These are phyloP conservation scores for Diprion similis DNA, from an alignment of 1,140 invertebrate species.

Conservation along the genomic window DNA sequence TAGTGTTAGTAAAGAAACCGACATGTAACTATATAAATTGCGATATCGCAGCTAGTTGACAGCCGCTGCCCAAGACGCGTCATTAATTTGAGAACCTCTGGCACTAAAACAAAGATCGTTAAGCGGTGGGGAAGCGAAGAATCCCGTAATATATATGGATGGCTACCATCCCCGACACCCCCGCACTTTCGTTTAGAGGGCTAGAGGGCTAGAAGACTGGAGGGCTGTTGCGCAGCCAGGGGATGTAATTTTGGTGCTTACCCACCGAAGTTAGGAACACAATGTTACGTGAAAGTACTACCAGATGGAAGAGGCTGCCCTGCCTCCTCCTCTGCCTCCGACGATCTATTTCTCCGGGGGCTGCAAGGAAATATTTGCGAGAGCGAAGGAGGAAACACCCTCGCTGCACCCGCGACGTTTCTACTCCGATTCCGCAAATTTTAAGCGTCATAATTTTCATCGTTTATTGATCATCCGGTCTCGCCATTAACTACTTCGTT, in stretches of 20 bases:
- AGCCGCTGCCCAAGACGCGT: constrained; percentile 15
- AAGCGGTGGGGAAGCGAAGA: constrained; percentile 46
- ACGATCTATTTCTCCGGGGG: not conserved
- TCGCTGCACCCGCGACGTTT: not conserved
- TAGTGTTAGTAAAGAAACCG: too few species aligned
- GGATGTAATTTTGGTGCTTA: constrained; percentile 54
- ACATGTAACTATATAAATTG: too few species aligned
- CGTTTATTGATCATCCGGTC: not conserved
- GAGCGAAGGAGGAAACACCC: constrained; percentile 25
- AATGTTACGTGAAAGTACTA: constrained; percentile 55
- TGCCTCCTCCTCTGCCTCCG: not conserved
- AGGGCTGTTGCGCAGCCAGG: constrained; percentile 34
- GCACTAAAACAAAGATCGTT: constrained; percentile 52
- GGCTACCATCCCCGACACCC: constrained; percentile 35
- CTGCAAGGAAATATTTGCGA: constrained; percentile 39
- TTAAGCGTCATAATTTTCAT: not conserved
- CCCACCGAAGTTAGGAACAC: constrained; percentile 50
- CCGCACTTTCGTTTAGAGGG: constrained; percentile 46
- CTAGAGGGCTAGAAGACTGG: constrained; percentile 38
- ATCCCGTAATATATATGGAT: constrained; percentile 52
- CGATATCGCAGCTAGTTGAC: not conserved
- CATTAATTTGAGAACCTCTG: constrained; percentile 44
- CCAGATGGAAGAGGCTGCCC: constrained; percentile 39
- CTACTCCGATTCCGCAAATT: not conserved
- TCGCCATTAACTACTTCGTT: too few species aligned